These are phyloP conservation scores for Philereme transversata DNA, from an alignment of 2,888 invertebrate species.

Conservation along the genomic window DNA sequence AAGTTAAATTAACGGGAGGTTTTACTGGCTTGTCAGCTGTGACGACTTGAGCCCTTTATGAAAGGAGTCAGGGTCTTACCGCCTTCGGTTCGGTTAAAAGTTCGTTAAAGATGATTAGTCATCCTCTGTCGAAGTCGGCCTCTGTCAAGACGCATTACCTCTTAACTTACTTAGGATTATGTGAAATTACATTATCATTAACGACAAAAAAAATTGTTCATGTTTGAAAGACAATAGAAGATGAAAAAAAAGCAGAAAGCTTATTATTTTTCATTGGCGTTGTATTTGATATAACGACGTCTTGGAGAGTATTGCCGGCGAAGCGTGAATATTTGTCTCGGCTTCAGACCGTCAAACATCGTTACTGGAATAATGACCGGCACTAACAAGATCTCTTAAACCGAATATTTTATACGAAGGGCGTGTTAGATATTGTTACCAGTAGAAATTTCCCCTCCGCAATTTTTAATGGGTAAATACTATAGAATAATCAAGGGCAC, in stretches of 20 bases:
- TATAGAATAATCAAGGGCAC: no score
- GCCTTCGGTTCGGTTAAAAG: conserved; percentile 20
- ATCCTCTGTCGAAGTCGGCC: conserved; percentile 26
- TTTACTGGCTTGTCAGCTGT: conserved; percentile 17
- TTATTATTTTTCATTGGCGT: conserved; percentile 48
- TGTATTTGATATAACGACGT: conserved; percentile 41
- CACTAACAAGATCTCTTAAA: conserved; percentile 46
- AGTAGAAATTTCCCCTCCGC: conserved; percentile 37
- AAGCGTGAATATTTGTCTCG: conserved; percentile 53
- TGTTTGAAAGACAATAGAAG: neutral
- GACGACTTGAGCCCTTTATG: conserved; percentile 24
- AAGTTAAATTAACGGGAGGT: conserved; percentile 11
- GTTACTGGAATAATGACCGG: conserved; percentile 49
- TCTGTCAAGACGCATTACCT: conserved; percentile 41
- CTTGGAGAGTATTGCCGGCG: conserved; percentile 43
- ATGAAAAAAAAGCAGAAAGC: conserved; percentile 19
- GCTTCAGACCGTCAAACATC: conserved; percentile 45
- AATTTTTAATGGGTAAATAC: conserved; percentile 5
- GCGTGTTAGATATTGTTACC: conserved; percentile 43
- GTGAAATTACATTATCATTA: conserved; percentile 21
- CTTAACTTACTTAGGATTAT: conserved; percentile 33
- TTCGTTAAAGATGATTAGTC: conserved; percentile 27
- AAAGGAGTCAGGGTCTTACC: conserved; percentile 18
- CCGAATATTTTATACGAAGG: conserved; percentile 42
- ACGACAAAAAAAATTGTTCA: conserved; percentile 12